Evolutionary conservation across 2,113 vertebrate species (phyloP).

Genomic region (Picathartes gymnocephalus): DNA sequence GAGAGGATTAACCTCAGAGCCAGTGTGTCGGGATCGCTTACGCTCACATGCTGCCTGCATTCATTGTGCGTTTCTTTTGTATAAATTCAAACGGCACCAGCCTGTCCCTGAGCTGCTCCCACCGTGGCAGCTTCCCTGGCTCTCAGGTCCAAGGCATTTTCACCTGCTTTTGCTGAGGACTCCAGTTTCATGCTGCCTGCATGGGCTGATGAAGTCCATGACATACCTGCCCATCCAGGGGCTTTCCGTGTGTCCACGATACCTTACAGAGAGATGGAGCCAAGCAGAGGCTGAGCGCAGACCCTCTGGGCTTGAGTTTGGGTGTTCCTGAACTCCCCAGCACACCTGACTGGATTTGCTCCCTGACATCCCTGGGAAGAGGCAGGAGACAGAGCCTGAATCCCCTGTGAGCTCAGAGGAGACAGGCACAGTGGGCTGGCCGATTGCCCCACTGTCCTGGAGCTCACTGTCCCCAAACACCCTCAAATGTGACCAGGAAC

Average conservation of each 20-base stretch:
- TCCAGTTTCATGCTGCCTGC: background rate
- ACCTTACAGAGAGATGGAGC: background rate
- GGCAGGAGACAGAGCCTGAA: background rate
- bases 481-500: background rate
- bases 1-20: background rate
- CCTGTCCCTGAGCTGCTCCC: background rate
- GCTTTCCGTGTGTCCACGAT: accelerated
- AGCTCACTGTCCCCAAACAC: accelerated
- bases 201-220: background rate
- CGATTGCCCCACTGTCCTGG: accelerated
- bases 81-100: background rate
- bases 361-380: accelerated
- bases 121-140: background rate
- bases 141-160: background rate
- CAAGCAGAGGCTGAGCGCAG: accelerated
- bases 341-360: background rate
- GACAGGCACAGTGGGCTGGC: background rate
- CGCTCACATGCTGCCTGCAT: background rate
- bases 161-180: background rate
- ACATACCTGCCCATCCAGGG: background rate
- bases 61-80: accelerated
- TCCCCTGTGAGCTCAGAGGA: accelerated
- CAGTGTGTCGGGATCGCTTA: background rate
- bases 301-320: background rate
- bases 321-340: accelerated